phyloP scores from a whole-genome alignment of 1,140 invertebrate genomes.

The Aphaenogaster rudis region DNA sequence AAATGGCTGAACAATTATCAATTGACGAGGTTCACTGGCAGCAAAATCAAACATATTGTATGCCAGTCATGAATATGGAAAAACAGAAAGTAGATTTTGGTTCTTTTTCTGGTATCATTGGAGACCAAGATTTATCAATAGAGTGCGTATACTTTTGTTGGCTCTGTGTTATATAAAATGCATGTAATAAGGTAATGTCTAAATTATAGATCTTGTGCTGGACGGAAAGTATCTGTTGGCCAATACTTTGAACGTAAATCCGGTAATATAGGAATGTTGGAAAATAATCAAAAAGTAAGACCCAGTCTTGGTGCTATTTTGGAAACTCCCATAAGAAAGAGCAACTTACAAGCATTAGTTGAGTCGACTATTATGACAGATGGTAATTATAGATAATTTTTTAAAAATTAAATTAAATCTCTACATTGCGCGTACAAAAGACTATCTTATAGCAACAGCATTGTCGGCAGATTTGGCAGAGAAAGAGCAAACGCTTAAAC shows the following conservation, averaged over 20 bases:
- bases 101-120: conserved; percentile 83
- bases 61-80: conserved; percentile 63
- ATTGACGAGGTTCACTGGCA: conserved; percentile 79
- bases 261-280: conserved; percentile 74
- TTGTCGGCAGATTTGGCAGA: conserved; percentile 31
- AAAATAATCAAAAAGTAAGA: conserved; percentile 60
- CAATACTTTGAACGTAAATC: conserved; percentile 83
- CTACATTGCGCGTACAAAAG: neutral
- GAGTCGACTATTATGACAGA: conserved; percentile 76
- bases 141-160: conserved; percentile 70
- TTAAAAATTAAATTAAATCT: neutral
- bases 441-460: conserved; percentile 46
- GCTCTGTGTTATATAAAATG: neutral
- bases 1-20: conserved; percentile 76
- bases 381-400: conserved; percentile 69
- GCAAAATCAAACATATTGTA: conserved; percentile 70
- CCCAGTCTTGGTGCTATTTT: conserved; percentile 79
- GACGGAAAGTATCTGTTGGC: conserved; percentile 79
- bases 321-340: conserved; percentile 76
- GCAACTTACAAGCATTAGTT: conserved; percentile 72
- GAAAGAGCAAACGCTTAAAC: conserved; percentile 24
- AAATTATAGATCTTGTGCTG: conserved; percentile 75
- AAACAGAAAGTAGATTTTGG: conserved; percentile 79
- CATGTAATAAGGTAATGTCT: neutral
- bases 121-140: conserved; percentile 79